Evolutionary conservation across 2,113 vertebrate species (phyloP).

Genomic region (Gulo gulo): DNA sequence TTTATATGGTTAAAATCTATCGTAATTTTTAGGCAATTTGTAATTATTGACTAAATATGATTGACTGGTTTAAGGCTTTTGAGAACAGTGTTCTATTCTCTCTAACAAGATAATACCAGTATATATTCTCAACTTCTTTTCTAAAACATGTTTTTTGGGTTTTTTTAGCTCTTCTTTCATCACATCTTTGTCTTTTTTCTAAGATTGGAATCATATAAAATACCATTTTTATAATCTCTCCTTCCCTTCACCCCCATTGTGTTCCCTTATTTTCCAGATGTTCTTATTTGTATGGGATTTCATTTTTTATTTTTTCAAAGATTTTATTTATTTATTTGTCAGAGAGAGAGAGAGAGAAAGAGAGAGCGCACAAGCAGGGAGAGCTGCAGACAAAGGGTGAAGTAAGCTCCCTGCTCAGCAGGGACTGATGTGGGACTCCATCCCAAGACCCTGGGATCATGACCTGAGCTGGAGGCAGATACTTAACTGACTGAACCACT

Average conservation of each 20-base stretch:
- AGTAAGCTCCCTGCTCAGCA: too few relatives aligned
- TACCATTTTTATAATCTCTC: not conserved
- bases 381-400: too few relatives aligned
- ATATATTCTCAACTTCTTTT: not conserved
- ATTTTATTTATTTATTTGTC: too few relatives aligned
- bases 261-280: not conserved
- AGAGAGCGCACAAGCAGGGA: too few relatives aligned
- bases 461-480: too few relatives aligned
- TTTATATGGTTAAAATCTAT: not conserved
- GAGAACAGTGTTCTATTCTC: not conserved
- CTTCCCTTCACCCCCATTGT: too few relatives aligned
- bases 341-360: too few relatives aligned
- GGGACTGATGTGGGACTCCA: too few relatives aligned
- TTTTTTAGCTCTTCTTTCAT: not conserved
- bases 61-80: not conserved
- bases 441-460: too few relatives aligned
- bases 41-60: not conserved
- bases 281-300: not conserved
- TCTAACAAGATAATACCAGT: not conserved
- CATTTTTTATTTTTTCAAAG: not conserved
- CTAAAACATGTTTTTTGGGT: not conserved
- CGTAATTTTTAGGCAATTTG: not conserved
- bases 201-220: not conserved
- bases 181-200: not conserved
- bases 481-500: too few relatives aligned